Conservation (phyloP, 2,797 vertebrate genomes). For the Eulemur rubriventer region DNA sequence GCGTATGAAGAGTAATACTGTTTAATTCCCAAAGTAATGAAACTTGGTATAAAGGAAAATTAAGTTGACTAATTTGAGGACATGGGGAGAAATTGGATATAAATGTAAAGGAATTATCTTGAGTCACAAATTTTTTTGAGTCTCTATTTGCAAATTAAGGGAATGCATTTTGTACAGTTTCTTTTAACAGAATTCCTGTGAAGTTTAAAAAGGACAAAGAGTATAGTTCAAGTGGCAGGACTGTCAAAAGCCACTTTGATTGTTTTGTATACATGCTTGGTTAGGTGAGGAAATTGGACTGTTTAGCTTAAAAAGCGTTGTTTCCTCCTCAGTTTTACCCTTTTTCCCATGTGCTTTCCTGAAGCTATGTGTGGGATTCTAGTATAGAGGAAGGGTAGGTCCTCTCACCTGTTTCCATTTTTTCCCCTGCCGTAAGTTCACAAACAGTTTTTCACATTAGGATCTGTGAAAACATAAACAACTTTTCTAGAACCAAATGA, state of each 20-base stretch:
- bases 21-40: conserved; percentile 34
- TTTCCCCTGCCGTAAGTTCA: background rate
- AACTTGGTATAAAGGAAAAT: conserved; percentile 27
- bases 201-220: conserved; percentile 27
- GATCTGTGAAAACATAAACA: conserved; percentile 27
- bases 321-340: background rate
- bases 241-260: background rate
- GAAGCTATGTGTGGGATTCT: background rate
- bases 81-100: background rate
- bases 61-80: conserved; percentile 1
- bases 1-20: background rate
- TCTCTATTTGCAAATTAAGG: conserved; percentile 40
- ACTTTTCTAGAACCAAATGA: conserved; percentile 44
- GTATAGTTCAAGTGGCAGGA: background rate
- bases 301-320: background rate
- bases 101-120: background rate
- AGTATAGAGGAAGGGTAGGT: background rate
- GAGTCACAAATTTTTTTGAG: background rate
- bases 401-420: conserved; percentile 4
- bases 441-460: background rate
- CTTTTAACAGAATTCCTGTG: background rate
- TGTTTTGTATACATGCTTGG: background rate
- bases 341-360: background rate
- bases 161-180: background rate
- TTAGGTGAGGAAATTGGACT: background rate